Conservation (phyloP, 1,140 invertebrate genomes). For the Sitophilus oryzae region DNA sequence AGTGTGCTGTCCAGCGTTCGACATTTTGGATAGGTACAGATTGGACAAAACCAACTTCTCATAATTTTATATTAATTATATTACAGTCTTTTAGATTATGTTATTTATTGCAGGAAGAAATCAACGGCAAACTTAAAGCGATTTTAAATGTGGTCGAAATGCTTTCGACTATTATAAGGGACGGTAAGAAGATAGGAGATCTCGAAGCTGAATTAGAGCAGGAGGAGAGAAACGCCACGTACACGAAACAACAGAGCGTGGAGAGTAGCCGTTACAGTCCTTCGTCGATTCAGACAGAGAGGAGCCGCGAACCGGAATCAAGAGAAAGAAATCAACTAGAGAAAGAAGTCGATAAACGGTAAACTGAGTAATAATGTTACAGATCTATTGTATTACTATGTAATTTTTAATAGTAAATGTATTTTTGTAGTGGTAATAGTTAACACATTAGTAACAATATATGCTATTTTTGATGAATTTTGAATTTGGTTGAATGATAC, state of each 20-base stretch:
- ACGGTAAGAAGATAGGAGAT: constrained; percentile 33
- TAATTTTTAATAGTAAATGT: neutral
- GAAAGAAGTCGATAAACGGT: neutral
- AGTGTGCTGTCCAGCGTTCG: too few species aligned
- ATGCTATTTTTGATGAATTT: too few species aligned
- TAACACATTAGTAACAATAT: too few species aligned
- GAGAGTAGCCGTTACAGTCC: constrained; percentile 10
- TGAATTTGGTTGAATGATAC: neutral
- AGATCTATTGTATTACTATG: too few species aligned
- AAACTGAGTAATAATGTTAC: too few species aligned
- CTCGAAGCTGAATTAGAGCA: constrained; percentile 24
- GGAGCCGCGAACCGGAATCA: too few species aligned
- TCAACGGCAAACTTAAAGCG: constrained; percentile 74
- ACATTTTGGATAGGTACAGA: too few species aligned
- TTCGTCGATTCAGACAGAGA: neutral
- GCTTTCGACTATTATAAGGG: constrained; percentile 71
- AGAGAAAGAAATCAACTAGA: too few species aligned
- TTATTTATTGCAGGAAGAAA: constrained; percentile 59
- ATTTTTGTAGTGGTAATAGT: too few species aligned
- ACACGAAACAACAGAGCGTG: constrained; percentile 11
- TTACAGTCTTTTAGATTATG: constrained; percentile 6
- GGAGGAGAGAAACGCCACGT: constrained; percentile 15
- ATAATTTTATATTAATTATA: too few species aligned
- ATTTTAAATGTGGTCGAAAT: constrained; percentile 80
- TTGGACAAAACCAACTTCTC: too few species aligned